Base-by-base conservation (phyloP, 2,113 vertebrate genomes). In the Etheostoma cragini region DNA sequence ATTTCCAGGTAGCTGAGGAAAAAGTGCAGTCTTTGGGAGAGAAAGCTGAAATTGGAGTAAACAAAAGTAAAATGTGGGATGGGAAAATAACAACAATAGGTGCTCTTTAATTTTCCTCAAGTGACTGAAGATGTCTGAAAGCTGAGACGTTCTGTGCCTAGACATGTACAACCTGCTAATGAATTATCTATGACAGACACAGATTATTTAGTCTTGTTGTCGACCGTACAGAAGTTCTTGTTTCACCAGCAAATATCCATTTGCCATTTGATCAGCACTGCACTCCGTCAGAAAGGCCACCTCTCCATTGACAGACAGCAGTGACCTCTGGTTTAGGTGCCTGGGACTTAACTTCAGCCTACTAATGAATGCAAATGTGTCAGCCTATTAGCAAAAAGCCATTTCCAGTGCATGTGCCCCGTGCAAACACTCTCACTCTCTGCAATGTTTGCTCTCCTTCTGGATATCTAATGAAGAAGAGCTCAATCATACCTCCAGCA, bases 281-380 rank as follows among this genome's bases (percentile, higher is more conserved):
- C 35, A 26, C 26, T 72, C 11, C 11, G 11, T 45, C 33, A 67
- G 58, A 78, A 52, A 54, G 45, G 22, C 26, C 10, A 52, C 46
- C 35, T 66, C 57, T 47, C 14, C 60, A 14, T 46, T 38, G 38
- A 11, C 38, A 11, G 8, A 42, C 33, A 21, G 6, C 16, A 49
- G 35, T 61, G 21, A 71, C 68, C 67, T 65, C 45, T 52, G 30
- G 52, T 42, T 53, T 58, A 74, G 68, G 74, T 56, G 57, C 52
- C 15, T 0, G 63, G 49, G 68, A 63, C 52, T 72, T 46, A 35
- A 42, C 63, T 26, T 54, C 70, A 52, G 53, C 38, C 52, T 30
- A 13, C 68, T 82, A 87, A 88, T 84, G 70, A 89, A 81, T 82
- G 78, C 73, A 78, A 83, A 84, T 33, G 52, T 76, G 82, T 85